Conservation (phyloP, 1,140 invertebrate genomes). For the Panagrolaimus sp. region DNA sequence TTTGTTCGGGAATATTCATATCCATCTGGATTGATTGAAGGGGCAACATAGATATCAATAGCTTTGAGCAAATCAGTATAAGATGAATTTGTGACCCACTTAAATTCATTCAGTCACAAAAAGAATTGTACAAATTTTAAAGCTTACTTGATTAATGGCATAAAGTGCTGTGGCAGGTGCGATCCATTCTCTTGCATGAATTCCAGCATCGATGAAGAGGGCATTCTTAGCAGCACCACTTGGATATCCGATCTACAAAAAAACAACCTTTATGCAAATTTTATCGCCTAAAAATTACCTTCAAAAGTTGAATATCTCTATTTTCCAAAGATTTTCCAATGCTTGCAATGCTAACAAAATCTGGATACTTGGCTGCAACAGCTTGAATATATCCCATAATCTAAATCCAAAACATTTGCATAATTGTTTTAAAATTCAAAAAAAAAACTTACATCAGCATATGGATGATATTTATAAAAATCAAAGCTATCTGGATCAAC, state of each 20-base stretch:
- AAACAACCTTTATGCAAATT: too few species aligned
- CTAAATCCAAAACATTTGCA: background rate
- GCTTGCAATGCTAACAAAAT: background rate
- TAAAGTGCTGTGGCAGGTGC: conserved; percentile 25
- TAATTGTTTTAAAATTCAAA: too few species aligned
- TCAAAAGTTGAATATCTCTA: background rate
- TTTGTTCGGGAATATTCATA: conserved; percentile 58
- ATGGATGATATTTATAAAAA: conserved; percentile 10
- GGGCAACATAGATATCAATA: conserved; percentile 32
- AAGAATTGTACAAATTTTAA: background rate
- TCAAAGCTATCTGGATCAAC: background rate
- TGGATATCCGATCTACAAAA: conserved; percentile 27
- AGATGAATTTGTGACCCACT: conserved; percentile 17
- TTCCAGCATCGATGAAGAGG: conserved; percentile 35
- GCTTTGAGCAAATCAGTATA: conserved; percentile 18
- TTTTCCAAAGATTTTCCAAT: background rate
- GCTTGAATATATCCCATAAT: background rate
- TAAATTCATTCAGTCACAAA: background rate
- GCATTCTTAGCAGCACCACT: conserved; percentile 17
- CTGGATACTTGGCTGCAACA: background rate
- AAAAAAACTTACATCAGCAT: background rate
- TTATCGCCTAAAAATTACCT: too few species aligned
- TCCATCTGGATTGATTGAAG: conserved; percentile 57
- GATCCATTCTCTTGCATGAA: conserved; percentile 41
- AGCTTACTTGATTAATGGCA: conserved; percentile 26